Base-by-base conservation (phyloP, 2,888 invertebrate species). In the Rutpela maculata region DNA sequence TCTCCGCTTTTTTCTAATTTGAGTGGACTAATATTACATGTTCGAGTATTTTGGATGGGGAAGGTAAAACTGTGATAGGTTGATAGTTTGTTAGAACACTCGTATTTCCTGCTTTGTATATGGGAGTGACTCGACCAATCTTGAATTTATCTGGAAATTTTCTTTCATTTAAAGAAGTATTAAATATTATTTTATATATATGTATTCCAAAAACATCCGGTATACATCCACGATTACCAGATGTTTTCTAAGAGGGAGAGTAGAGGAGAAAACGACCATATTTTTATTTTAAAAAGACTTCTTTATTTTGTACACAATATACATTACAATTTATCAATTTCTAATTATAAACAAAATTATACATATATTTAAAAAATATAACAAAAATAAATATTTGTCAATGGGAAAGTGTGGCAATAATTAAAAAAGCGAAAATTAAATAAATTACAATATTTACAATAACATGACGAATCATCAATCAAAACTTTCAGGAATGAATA, bases 351-450 rank as follows among this genome's bases (percentile, higher is more conserved):
- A 71, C 59, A 71, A 65, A 70, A 60, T 57, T 50, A 68, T 68
- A 67, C 17, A 59, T 68, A 43, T 75, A 38, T 62, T 55, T 67
- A 69, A 59, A 60, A 73, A 43, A 73, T 73, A 59, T 77, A 77
- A 77, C 77, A 77, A 77, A 77, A 77, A 77, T 77, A 77, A 77
- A 77, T 77, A 77, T 74, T 73, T 63, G 26, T 62, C 63, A 75
- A 19, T 26, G 43, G 56, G 43, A 19, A 66, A 66, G n/a, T 43
- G 43, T 15, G 22, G 71, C 63, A 72, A 50, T 63, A 71, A 77
- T 73, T 66, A 74, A 66, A 62, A 18, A 60, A 62, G 67, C 65
- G 18, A 55, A 63, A 56, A 70, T 35, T 65, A 63, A 72, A 72
- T 65, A 57, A 66, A 71, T 68, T 65, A 76, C 70, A 65, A 50